A percentile compares a stretch with the other conserved stretches of the same genome.
Conservation (phyloP, 2,888 invertebrate genomes). For the Oxyscelio sp. region DNA sequence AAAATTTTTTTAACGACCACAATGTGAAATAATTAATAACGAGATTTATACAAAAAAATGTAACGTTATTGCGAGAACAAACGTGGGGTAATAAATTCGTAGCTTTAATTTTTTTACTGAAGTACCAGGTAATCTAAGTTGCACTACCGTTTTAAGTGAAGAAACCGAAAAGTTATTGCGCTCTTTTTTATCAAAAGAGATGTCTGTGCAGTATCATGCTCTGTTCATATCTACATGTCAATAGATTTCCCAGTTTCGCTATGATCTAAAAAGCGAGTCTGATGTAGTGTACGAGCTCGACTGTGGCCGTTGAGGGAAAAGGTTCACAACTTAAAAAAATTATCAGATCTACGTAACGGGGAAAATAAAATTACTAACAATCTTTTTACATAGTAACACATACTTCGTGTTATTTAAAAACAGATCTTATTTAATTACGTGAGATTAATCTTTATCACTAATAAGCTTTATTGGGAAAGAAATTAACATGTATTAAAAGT, state of each 20-base stretch:
- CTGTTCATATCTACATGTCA: not conserved
- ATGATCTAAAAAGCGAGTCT: slow-evolving; percentile 1
- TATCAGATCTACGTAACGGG: not conserved
- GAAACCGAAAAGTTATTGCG: slow-evolving; percentile 2
- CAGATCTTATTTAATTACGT: too few relatives aligned
- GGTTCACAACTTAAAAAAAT: slow-evolving; percentile 5
- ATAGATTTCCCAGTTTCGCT: slow-evolving; percentile 12
- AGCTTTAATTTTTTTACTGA: not conserved
- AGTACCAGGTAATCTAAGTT: not conserved
- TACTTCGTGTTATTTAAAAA: too few relatives aligned
- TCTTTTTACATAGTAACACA: too few relatives aligned
- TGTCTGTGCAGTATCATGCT: not conserved
- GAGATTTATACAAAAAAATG: not conserved
- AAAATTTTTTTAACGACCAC: not conserved
- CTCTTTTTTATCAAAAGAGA: slow-evolving; percentile 1
- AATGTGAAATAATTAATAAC: not conserved
- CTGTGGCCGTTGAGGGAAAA: not conserved
- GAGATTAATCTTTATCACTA: too few relatives aligned
- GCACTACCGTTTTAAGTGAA: slow-evolving; percentile 13
- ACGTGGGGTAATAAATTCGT: not conserved
- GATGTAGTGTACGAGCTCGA: not conserved
- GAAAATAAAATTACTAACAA: too few relatives aligned
- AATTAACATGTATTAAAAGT: too few relatives aligned
- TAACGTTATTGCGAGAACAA: not conserved
- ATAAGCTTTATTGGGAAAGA: too few relatives aligned